Evolutionary conservation across 2,797 vertebrate species (phyloP).

Genomic region (Sorex maritimensis): DNA sequence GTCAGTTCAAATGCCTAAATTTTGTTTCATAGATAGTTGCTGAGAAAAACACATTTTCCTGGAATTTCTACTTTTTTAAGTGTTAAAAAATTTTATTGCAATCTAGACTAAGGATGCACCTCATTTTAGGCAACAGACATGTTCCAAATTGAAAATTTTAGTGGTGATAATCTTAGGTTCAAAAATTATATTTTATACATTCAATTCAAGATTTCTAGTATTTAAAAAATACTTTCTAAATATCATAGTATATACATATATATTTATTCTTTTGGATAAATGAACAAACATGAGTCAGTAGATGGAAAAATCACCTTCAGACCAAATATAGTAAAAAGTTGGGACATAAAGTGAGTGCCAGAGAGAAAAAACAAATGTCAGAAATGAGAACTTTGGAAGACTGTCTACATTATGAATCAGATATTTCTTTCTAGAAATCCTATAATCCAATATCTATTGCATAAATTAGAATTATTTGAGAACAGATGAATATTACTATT

Average conservation of each 20-base stretch:
- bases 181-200: conserved; percentile 75
- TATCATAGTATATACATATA: conserved; percentile 69
- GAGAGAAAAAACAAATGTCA: conserved; percentile 50
- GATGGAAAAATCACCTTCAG: conserved; percentile 71
- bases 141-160: conserved; percentile 79
- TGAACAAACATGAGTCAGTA: conserved; percentile 84
- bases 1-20: conserved; percentile 88
- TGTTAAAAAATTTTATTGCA: conserved; percentile 82
- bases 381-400: conserved; percentile 24
- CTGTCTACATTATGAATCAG: conserved; percentile 60
- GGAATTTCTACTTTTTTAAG: conserved; percentile 88
- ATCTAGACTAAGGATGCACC: conserved; percentile 79
- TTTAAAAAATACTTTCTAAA: conserved; percentile 79
- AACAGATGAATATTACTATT: background rate
- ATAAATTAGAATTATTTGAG: conserved; percentile 51
- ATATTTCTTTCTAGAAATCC: conserved; percentile 66
- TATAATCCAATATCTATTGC: background rate
- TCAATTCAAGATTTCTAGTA: conserved; percentile 75
- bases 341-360: conserved; percentile 12
- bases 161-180: conserved; percentile 61
- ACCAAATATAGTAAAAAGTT: conserved; percentile 34
- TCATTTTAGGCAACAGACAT: conserved; percentile 79
- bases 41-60: conserved; percentile 86
- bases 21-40: conserved; percentile 86
- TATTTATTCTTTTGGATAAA: conserved; percentile 77